These are phyloP conservation scores for Theodoxus fluviatilis DNA, from an alignment of 2,888 invertebrate genomes.

Conservation along the genomic window DNA sequence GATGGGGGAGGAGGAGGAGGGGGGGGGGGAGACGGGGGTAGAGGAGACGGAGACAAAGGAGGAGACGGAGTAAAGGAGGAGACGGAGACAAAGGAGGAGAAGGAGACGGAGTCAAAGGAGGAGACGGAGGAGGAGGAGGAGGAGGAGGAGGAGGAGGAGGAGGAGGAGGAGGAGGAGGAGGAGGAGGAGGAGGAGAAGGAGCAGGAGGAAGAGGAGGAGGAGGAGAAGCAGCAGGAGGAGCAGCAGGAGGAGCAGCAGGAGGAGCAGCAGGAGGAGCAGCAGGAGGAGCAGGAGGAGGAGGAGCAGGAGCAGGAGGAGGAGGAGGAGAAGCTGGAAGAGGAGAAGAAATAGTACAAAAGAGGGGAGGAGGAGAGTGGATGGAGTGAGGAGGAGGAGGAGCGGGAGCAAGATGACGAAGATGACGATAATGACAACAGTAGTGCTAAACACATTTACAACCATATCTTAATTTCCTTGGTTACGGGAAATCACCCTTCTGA, in stretches of 20 bases:
- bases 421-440: too few species aligned
- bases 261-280: not conserved
- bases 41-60: not conserved
- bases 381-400: too few species aligned
- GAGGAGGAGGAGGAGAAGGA: not conserved
- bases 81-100: not conserved
- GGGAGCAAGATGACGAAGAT: too few species aligned
- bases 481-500: too few species aligned
- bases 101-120: not conserved
- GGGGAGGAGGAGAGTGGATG: too few species aligned
- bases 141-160: not conserved
- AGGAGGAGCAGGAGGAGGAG: conserved; percentile 20
- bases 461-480: too few species aligned
- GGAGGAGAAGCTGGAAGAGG: not conserved
- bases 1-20: not conserved
- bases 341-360: too few species aligned
- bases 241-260: conserved; percentile 9
- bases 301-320: not conserved
- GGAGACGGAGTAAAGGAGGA: not conserved
- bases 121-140: not conserved
- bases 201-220: not conserved
- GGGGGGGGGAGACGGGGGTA: not conserved
- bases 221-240: not conserved
- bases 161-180: not conserved
- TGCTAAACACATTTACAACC: too few species aligned